phyloP scores from a whole-genome alignment of 35 echinoderm and acorn worm species.

The Apostichopus japonicus region DNA sequence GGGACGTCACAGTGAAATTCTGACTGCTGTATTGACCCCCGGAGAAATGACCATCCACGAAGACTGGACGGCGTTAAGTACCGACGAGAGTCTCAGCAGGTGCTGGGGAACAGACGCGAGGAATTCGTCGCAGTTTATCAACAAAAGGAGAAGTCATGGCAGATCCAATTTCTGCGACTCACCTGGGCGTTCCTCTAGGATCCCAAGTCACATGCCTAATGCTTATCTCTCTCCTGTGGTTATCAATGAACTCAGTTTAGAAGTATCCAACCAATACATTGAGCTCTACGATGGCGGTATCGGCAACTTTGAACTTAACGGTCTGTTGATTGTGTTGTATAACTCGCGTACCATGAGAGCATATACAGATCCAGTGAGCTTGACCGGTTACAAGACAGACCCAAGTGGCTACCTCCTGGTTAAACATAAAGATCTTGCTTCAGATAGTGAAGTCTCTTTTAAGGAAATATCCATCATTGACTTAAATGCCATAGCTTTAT shows the following conservation, averaged over 20 bases:
- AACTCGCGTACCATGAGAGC: constrained; percentile 47
- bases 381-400: constrained; percentile 69
- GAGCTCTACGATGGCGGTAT: constrained; percentile 88
- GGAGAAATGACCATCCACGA: constrained; percentile 80
- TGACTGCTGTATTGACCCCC: constrained; percentile 71
- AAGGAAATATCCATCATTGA: constrained; percentile 25
- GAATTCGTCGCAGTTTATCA: constrained; percentile 62
- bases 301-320: constrained; percentile 62
- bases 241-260: constrained; percentile 87
- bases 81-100: constrained; percentile 85
- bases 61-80: constrained; percentile 34
- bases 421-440: constrained; percentile 44
- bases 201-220: constrained; percentile 6
- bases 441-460: constrained; percentile 41
- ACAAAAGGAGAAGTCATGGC: constrained; percentile 56
- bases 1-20: constrained; percentile 38
- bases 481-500: constrained; percentile 77
- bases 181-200: background rate
- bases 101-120: constrained; percentile 73
- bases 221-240: constrained; percentile 40
- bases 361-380: constrained; percentile 44
- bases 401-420: constrained; percentile 74
- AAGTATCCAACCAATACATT: constrained; percentile 62
- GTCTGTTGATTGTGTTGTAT: constrained; percentile 67
- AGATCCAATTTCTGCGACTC: constrained; percentile 50